A percentile compares a stretch with the other conserved stretches of the same genome.
Conservation (phyloP, 1,140 invertebrate genomes). For the Epicauta chinensis region DNA sequence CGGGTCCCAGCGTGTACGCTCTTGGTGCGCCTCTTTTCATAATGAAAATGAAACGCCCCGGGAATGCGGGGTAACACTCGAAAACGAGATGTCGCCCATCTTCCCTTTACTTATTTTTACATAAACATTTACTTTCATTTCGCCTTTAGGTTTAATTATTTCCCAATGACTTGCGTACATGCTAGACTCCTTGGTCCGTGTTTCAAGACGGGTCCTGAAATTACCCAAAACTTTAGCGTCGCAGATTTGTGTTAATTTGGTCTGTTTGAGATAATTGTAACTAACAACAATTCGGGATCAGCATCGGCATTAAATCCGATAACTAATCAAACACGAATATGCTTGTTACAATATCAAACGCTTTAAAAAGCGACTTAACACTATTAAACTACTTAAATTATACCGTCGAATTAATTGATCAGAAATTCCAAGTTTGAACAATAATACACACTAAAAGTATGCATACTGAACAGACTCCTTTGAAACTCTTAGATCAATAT, state of each 20-base stretch:
- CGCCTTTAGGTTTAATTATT: slow-evolving; percentile 50
- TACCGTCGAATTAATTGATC: slow-evolving; percentile 31
- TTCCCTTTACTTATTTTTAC: slow-evolving; percentile 15
- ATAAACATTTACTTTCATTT: slow-evolving; percentile 31
- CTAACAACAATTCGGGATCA: slow-evolving; percentile 26
- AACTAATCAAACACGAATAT: slow-evolving; percentile 20
- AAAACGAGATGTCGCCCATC: slow-evolving; percentile 34
- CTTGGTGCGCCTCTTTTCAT: slow-evolving; percentile 50
- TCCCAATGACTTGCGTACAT: slow-evolving; percentile 72
- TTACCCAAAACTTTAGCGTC: slow-evolving; percentile 54
- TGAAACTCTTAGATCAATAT: slow-evolving; percentile 38
- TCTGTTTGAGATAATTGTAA: slow-evolving; percentile 41
- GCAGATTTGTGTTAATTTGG: slow-evolving; percentile 42
- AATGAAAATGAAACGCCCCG: slow-evolving; percentile 43
- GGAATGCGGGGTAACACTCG: slow-evolving; percentile 46
- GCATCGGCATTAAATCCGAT: slow-evolving; percentile 16
- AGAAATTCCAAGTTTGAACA: slow-evolving; percentile 23
- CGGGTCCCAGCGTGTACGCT: no score
- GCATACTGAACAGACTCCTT: slow-evolving; percentile 31
- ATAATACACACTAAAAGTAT: slow-evolving; percentile 4
- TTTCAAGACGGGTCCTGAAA: slow-evolving; percentile 85
- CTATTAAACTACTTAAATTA: no score
- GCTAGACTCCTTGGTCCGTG: slow-evolving; percentile 89
- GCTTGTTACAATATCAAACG: slow-evolving; percentile 34
- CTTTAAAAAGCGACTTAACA: slow-evolving; percentile 28